A percentile compares a stretch with the other conserved stretches of the same genome.
These are phyloP conservation scores for Tamias sibiricus DNA, from an alignment of 2,113 vertebrate species.

Conservation along the genomic window DNA sequence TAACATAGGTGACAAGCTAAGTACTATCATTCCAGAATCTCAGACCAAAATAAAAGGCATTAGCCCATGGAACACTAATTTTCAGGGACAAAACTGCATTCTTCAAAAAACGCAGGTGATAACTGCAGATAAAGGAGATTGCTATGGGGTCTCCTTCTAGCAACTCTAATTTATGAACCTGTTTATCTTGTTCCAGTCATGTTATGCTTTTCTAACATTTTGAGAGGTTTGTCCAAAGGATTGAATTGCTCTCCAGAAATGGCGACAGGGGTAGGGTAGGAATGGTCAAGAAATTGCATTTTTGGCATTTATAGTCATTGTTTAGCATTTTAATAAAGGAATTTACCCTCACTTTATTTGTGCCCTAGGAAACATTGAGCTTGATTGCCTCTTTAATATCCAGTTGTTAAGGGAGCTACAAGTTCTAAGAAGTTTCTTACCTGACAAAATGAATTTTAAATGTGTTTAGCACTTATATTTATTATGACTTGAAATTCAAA, in stretches of 20 bases:
- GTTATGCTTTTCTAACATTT: background rate
- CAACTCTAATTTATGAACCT: conserved; percentile 25
- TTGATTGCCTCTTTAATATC: conserved; percentile 41
- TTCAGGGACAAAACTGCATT: conserved; percentile 45
- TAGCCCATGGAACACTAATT: conserved; percentile 26
- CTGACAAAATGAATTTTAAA: conserved; percentile 40
- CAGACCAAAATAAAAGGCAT: conserved; percentile 28
- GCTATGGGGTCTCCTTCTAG: background rate
- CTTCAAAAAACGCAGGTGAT: conserved; percentile 35
- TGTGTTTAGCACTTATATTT: background rate
- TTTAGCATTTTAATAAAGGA: conserved; percentile 40
- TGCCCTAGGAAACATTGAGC: background rate
- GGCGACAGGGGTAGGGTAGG: too few relatives aligned
- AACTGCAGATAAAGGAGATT: conserved; percentile 53
- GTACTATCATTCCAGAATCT: conserved; percentile 11
- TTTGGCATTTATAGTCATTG: conserved; percentile 4
- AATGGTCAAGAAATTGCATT: conserved; percentile 20
- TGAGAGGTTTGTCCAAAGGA: conserved; percentile 16
- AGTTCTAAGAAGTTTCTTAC: background rate
- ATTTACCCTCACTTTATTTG: conserved; percentile 13
- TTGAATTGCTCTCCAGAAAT: background rate
- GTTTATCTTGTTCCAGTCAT: conserved; percentile 20
- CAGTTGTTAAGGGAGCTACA: conserved; percentile 3
- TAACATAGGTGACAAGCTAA: background rate
- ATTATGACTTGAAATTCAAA: conserved; percentile 46